These are phyloP conservation scores for Caenorhabditis sp. DNA, from an alignment of 2,888 invertebrate species.

Conservation along the genomic window DNA sequence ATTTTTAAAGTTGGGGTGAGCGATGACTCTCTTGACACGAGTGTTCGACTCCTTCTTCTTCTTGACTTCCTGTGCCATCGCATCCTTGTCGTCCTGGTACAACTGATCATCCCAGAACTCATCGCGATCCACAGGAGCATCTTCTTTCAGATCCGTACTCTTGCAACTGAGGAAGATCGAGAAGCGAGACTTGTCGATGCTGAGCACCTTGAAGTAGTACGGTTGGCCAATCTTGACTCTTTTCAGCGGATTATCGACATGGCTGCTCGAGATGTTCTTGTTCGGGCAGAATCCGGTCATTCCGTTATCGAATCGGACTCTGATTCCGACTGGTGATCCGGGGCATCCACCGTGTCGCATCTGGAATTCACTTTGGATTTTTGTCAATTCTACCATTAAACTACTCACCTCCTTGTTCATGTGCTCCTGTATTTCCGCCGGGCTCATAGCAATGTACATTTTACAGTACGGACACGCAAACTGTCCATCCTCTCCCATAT, in stretches of 20 bases:
- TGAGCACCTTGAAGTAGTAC: conserved; percentile 57
- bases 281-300: conserved; percentile 93
- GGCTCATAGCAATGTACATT: conserved; percentile 11
- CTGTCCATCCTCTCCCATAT: conserved; percentile 32
- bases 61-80: conserved; percentile 87
- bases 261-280: conserved; percentile 92
- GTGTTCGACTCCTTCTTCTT: conserved; percentile 86
- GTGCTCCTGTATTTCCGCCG: conserved; percentile 52
- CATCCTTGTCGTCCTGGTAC: conserved; percentile 88
- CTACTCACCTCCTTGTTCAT: conserved; percentile 40
- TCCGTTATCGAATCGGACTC: conserved; percentile 92
- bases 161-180: conserved; percentile 59
- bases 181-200: conserved; percentile 50
- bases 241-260: conserved; percentile 92
- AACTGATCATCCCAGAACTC: conserved; percentile 91
- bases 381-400: background rate
- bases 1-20: conserved; percentile 97
- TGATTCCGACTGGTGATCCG: conserved; percentile 95
- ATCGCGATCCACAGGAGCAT: conserved; percentile 85
- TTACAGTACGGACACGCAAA: conserved; percentile 55
- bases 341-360: conserved; percentile 87
- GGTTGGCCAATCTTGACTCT: conserved; percentile 87
- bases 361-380: conserved; percentile 85
- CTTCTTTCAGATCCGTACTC: conserved; percentile 49
- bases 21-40: conserved; percentile 94